Evolutionary conservation across 1,140 invertebrate species (phyloP), one percentile per base, ranked within the genome.

Genomic region (Radopholus similis): DNA sequence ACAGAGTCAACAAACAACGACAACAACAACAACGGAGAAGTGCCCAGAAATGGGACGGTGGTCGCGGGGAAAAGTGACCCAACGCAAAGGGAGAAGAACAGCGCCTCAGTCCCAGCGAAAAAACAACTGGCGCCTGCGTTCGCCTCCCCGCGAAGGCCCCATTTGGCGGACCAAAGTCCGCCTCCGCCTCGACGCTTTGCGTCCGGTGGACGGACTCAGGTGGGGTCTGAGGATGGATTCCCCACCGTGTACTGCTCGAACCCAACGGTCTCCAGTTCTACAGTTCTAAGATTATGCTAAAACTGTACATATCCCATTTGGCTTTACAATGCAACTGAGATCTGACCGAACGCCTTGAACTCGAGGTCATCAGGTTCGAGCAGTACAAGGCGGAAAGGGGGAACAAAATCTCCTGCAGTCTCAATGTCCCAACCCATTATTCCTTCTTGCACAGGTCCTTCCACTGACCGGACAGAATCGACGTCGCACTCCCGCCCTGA

Each of bases 401-500:
- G n/a, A n/a, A n/a, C n/a, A n/a, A n/a, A n/a, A n/a, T n/a, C n/a
- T n/a, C n/a, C n/a, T n/a, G n/a, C n/a, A n/a, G n/a, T n/a, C n/a
- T n/a, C n/a, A n/a, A n/a, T n/a, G n/a, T n/a, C n/a, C n/a, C n/a
- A n/a, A n/a, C n/a, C n/a, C n/a, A n/a, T n/a, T n/a, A n/a, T n/a
- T n/a, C n/a, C n/a, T n/a, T n/a, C n/a, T n/a, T n/a, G n/a, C 51
- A 54, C 51, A 54, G 35, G 51, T 54, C 35, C 32, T 62, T 9
- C 58, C 58, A 5, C 30, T 62, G 49, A 62, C 58, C 18, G 38
- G 34, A 49, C 26, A 34, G 49, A 62, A 62, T 62, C 18, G 32
- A 23, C 42, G 49, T 28, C 42, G 58, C 13, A 28, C 28, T 1
- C n/a, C 38, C 18, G n/a, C 40, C 18, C 28, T 40, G 2, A 40